Percentiles rank a stretch among this genome's conserved stretches.
These are phyloP conservation scores for Acipenser oxyrinchus DNA, from an alignment of 2,797 vertebrate species.

Conservation along the genomic window DNA sequence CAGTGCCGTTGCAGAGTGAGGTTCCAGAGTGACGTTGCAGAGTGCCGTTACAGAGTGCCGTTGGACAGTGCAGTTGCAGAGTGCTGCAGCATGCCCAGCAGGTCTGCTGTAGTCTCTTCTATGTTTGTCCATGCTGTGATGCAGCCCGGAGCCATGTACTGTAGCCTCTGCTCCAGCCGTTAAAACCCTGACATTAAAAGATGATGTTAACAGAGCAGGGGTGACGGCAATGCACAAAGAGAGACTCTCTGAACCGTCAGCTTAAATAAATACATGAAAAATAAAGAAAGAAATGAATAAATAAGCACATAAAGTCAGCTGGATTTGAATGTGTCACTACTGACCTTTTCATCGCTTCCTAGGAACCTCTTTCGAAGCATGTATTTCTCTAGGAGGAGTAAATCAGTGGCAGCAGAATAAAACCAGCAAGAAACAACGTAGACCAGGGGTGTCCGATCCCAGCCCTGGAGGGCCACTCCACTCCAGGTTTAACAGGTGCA, in stretches of 20 bases:
- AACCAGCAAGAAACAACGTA: no score
- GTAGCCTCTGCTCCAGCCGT: neutral
- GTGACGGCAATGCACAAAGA: neutral
- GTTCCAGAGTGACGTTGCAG: neutral
- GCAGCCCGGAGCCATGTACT: no score
- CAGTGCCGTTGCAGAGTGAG: no score
- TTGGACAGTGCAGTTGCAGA: no score
- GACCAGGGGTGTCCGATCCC: no score
- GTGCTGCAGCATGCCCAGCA: neutral
- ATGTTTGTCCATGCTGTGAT: neutral
- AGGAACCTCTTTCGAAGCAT: neutral
- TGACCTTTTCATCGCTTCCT: neutral
- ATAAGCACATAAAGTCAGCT: neutral
- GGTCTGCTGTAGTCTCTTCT: neutral
- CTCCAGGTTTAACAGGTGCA: no score
- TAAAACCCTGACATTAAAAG: neutral
- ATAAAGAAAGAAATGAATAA: neutral
- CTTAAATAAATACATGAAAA: neutral
- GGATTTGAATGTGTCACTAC: neutral
- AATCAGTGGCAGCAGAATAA: no score
- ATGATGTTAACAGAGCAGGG: neutral
- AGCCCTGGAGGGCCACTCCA: no score
- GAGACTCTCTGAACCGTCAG: neutral
- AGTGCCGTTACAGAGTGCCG: neutral
- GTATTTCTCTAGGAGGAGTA: neutral